phyloP scores from a whole-genome alignment of 2,113 vertebrate genomes.

The Cottus gobio region DNA sequence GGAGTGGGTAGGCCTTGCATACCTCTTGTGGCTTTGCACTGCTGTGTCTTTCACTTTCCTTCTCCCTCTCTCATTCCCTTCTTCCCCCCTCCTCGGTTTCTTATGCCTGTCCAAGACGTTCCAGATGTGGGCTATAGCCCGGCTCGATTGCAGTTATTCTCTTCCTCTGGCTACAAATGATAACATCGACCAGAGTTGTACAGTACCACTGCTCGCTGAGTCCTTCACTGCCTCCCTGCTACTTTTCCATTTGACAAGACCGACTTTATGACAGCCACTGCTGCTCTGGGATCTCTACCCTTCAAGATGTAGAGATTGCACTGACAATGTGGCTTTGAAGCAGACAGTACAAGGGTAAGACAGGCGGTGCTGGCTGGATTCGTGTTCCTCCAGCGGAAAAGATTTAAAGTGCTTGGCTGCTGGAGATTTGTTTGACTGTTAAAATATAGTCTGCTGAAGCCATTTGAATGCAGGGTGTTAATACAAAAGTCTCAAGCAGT shows the following conservation, averaged over 20 bases:
- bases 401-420: conserved; percentile 9
- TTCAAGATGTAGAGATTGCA: conserved; percentile 28
- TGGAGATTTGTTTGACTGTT: conserved; percentile 29
- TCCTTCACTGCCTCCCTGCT: conserved; percentile 4
- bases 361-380: conserved; percentile 1
- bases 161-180: conserved; percentile 40
- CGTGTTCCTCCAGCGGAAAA: background rate
- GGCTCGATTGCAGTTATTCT: conserved; percentile 9
- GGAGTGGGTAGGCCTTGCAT: conserved; percentile 65
- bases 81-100: conserved; percentile 15
- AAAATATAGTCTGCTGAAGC: background rate
- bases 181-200: conserved; percentile 41
- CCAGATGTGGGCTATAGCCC: conserved; percentile 54
- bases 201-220: conserved; percentile 12
- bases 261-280: conserved; percentile 37
- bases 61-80: conserved; percentile 3
- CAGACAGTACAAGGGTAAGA: conserved; percentile 38
- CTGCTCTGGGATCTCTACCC: conserved; percentile 40
- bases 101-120: conserved; percentile 61
- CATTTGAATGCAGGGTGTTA: conserved; percentile 6
- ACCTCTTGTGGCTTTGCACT: conserved; percentile 63
- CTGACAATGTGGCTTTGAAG: conserved; percentile 43
- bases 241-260: conserved; percentile 35
- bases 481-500: conserved; percentile 5
- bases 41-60: conserved; percentile 44